These are phyloP conservation scores for Temnothorax longispinosus DNA, from an alignment of 1,140 invertebrate species.

Conservation along the genomic window DNA sequence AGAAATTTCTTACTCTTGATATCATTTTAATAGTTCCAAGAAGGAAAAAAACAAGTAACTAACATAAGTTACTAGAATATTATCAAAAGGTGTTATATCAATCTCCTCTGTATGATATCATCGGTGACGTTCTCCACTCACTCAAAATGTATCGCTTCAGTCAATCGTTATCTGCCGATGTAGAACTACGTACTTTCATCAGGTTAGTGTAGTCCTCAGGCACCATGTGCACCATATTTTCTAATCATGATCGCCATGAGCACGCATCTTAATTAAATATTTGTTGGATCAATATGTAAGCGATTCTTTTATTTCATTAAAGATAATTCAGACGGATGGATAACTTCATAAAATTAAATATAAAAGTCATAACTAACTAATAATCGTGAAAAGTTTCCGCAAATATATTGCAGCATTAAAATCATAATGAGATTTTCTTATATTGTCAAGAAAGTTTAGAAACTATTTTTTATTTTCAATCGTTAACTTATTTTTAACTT, in stretches of 20 bases:
- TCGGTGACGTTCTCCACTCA: slow-evolving; percentile 72
- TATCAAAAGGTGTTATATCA: neutral
- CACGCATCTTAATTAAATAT: neutral
- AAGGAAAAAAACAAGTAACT: neutral
- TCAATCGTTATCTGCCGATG: slow-evolving; percentile 67
- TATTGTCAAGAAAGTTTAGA: neutral
- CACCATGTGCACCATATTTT: neutral
- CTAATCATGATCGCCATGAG: neutral
- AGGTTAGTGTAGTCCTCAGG: slow-evolving; percentile 66
- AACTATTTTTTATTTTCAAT: neutral
- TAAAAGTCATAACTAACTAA: neutral
- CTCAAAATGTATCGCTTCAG: slow-evolving; percentile 69
- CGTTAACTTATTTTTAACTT: neutral
- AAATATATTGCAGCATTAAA: neutral
- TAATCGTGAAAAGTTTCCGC: neutral
- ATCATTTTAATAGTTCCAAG: neutral
- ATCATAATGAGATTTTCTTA: neutral
- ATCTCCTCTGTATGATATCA: slow-evolving; percentile 77
- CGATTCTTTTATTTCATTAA: neutral
- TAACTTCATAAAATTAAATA: neutral
- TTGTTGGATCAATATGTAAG: neutral
- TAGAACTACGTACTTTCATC: slow-evolving; percentile 52
- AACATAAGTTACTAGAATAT: neutral
- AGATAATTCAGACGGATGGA: neutral
- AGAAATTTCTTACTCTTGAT: neutral